Evolutionary conservation across 2,113 vertebrate genomes (phyloP), one percentile per base, ranked within the genome.

Genomic region (Callocephalon fimbriatum): DNA sequence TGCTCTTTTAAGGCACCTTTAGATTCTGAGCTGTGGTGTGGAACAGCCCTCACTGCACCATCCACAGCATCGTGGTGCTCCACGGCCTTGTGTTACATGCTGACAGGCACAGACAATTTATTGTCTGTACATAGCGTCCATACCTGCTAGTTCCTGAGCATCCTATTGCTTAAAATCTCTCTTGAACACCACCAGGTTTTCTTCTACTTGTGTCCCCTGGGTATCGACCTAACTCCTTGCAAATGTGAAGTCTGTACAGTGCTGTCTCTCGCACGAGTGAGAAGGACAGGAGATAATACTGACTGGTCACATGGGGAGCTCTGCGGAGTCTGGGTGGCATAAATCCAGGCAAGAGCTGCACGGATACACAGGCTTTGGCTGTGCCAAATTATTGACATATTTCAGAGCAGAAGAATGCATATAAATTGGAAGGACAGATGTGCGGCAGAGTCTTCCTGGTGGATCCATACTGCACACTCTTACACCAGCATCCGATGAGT

Each of bases 251-350:
- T 48, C 27, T 53, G 51, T 38, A 38, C 44, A 10, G 8, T 16
- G 15, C 45, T 68, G 51, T 19, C 12, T 62, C 21, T 10, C 47
- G 8, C 16, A 4, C 4, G 67, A 15, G 18, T n/a, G 72, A 45
- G 50, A 61, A 63, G 35, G 80, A 38, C 61, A n/a, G 22, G 32
- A 51, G 48, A 35, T 47, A 77, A 9, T 47, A 21, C 27, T 71
- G 37, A 45, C 26, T 1, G 0, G 17, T n/a, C 8, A 9, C 29
- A 22, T 0, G 0, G 8, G 12, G 17, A 1, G 45, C 40, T 51
- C 65, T 74, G 21, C 2, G 0, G 35, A 35, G 16, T 26, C 48
- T 21, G 1, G 13, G 37, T 19, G 53, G 37, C 22, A 35, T 32
- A 54, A 59, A 32, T 66, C 35, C 3, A 7, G 32, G 32, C 17